phyloP scores from a whole-genome alignment of 2,797 vertebrate genomes.

The Pampus argenteus region DNA sequence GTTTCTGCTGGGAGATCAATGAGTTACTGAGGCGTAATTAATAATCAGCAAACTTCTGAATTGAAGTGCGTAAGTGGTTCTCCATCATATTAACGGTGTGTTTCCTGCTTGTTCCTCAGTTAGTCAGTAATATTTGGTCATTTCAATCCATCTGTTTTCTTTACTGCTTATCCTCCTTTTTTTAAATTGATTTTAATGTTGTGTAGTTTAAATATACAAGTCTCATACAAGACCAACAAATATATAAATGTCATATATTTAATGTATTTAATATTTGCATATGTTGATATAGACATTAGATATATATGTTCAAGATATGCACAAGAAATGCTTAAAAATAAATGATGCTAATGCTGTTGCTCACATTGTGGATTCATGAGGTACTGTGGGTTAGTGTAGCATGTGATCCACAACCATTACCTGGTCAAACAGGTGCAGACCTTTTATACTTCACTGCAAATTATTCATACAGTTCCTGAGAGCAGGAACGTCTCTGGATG shows the following conservation, averaged over 20 bases:
- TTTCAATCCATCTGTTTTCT: background rate
- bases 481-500: conserved; percentile 17
- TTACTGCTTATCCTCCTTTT: no score
- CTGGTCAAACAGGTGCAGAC: conserved; percentile 18
- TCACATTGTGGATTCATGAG: background rate
- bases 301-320: background rate
- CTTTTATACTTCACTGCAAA: conserved; percentile 37
- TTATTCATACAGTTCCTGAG: conserved; percentile 37
- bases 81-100: conserved; percentile 56
- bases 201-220: background rate
- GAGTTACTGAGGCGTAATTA: conserved; percentile 73
- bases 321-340: background rate
- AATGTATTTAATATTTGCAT: no score
- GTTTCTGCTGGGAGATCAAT: conserved; percentile 54
- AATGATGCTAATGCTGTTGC: background rate
- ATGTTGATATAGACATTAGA: background rate
- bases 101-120: conserved; percentile 62
- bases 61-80: conserved; percentile 53
- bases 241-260: no score
- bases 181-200: background rate
- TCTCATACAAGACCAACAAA: background rate
- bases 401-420: conserved; percentile 2
- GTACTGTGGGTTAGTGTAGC: background rate
- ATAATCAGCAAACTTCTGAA: conserved; percentile 56
- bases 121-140: conserved; percentile 30